Evolutionary conservation across 2,888 invertebrate species (phyloP).

Genomic region (Diarsia dahlii): DNA sequence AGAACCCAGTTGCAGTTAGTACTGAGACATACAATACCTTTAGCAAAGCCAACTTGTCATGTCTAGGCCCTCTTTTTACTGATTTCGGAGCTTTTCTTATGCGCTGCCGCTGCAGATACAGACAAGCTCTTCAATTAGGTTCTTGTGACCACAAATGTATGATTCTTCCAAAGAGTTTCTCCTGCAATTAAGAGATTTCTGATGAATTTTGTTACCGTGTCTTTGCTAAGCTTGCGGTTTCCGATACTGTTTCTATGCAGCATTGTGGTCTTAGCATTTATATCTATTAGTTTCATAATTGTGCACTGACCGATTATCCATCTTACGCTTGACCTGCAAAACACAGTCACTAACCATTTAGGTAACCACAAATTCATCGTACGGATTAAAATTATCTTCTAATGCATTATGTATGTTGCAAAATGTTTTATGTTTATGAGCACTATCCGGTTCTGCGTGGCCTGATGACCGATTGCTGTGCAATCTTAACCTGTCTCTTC

Average conservation of each 20-base stretch:
- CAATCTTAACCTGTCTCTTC: constrained; percentile 48
- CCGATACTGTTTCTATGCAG: background rate
- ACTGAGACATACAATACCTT: too few species aligned
- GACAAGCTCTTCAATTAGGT: too few species aligned
- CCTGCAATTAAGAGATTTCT: background rate
- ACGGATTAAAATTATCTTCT: background rate
- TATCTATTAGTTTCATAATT: constrained; percentile 14
- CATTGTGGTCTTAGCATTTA: constrained; percentile 8
- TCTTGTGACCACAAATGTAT: too few species aligned
- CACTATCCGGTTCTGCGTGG: constrained; percentile 50
- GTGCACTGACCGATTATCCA: constrained; percentile 6
- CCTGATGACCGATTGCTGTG: constrained; percentile 61
- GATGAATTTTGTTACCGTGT: background rate
- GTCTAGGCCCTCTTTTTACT: background rate
- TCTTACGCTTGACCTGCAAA: background rate
- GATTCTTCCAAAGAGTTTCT: background rate
- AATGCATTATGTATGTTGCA: constrained; percentile 31
- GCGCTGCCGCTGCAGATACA: too few species aligned
- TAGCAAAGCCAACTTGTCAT: too few species aligned
- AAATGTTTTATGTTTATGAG: constrained; percentile 29
- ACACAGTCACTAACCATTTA: constrained; percentile 2
- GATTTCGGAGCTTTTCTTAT: background rate
- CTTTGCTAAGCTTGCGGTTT: background rate
- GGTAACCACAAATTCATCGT: constrained; percentile 1
- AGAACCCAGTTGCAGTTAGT: too few species aligned